Conservation (phyloP, 2,113 vertebrate genomes). For the Tylochromis polylepis region DNA sequence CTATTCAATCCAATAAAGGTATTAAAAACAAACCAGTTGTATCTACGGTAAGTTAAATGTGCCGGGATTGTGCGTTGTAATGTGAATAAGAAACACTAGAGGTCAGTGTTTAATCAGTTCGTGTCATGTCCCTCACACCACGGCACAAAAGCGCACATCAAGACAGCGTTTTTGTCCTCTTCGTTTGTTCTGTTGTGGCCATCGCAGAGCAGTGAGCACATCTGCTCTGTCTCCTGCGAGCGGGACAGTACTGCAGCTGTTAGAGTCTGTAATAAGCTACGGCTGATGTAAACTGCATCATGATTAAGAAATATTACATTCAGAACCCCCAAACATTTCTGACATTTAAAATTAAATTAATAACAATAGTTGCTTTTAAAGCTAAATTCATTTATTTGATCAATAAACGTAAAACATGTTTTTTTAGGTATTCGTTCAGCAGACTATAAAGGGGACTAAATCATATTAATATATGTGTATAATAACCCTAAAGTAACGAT, state of each 20-base stretch:
- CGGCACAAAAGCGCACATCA: fast-evolving
- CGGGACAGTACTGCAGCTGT: not conserved
- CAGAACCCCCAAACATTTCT: too few species aligned
- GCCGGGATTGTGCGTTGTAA: not conserved
- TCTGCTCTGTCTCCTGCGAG: not conserved
- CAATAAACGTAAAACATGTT: too few species aligned
- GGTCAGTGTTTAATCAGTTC: not conserved
- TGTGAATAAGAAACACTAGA: not conserved
- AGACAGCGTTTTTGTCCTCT: fast-evolving
- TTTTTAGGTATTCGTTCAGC: too few species aligned
- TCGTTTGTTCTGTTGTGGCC: not conserved
- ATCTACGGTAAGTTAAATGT: not conserved
- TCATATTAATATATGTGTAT: too few species aligned
- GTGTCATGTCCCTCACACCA: not conserved
- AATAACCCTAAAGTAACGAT: too few species aligned
- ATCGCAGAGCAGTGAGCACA: not conserved
- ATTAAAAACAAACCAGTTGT: not conserved
- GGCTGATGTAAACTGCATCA: fast-evolving
- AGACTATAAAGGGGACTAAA: too few species aligned
- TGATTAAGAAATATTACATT: too few species aligned
- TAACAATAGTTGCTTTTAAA: not conserved
- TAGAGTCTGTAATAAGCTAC: not conserved
- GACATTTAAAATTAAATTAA: too few species aligned
- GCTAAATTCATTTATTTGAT: not conserved
- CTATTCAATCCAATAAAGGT: fast-evolving